Evolutionary conservation across 2,113 vertebrate genomes (phyloP).

Genomic region (Bos javanicus): DNA sequence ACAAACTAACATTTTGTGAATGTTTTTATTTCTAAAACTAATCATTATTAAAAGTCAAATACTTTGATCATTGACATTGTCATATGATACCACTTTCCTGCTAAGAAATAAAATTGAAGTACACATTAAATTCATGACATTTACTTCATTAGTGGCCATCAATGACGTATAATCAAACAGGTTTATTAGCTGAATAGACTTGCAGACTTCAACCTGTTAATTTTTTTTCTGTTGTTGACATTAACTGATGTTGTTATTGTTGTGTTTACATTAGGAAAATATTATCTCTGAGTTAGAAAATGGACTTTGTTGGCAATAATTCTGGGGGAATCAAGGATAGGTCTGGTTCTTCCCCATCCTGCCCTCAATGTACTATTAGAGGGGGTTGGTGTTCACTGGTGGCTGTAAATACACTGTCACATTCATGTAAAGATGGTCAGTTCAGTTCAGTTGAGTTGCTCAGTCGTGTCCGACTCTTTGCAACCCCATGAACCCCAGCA

Average conservation of each 20-base stretch:
- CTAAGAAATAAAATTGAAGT: background rate
- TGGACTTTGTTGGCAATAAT: background rate
- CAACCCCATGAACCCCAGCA: no score
- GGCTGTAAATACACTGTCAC: background rate
- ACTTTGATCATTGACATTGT: background rate
- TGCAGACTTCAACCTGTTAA: background rate
- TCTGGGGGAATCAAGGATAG: background rate
- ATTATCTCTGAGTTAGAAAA: background rate
- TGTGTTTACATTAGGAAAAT: background rate
- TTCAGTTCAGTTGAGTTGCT: no score
- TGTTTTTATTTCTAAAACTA: background rate
- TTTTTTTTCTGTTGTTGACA: background rate
- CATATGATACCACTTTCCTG: background rate
- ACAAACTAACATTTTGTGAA: background rate
- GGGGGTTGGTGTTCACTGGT: background rate
- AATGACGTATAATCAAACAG: background rate
- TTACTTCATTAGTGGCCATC: background rate
- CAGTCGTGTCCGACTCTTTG: no score
- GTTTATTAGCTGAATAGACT: background rate
- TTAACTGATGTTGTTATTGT: background rate
- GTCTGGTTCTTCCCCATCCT: background rate
- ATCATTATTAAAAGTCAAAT: conserved; percentile 7
- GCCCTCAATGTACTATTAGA: background rate
- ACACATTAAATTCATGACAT: background rate
- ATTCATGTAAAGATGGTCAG: background rate